These are phyloP conservation scores for Danio kyathit DNA, from an alignment of 2,797 vertebrate species.

Conservation along the genomic window DNA sequence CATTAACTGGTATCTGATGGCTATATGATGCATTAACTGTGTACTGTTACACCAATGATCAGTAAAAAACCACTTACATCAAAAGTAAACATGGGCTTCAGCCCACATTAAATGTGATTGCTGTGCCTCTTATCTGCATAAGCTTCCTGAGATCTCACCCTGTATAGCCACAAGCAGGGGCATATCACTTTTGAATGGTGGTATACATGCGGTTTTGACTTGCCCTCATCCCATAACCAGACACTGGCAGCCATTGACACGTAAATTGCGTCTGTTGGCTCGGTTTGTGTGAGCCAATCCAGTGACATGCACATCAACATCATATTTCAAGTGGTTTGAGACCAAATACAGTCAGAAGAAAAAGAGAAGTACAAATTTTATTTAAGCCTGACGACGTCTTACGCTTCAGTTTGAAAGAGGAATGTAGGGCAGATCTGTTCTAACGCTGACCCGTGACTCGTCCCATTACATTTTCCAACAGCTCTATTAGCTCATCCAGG, in stretches of 20 bases:
- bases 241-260: conserved; percentile 45
- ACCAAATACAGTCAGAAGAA: conserved; percentile 10
- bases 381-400: conserved; percentile 30
- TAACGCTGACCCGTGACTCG: conserved; percentile 49
- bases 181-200: conserved; percentile 32
- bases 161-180: conserved; percentile 37
- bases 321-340: conserved; percentile 45
- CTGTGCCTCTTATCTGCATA: conserved; percentile 39
- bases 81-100: conserved; percentile 17
- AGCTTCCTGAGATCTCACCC: conserved; percentile 41
- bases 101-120: conserved; percentile 32
- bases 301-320: conserved; percentile 44
- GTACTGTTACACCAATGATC: neutral
- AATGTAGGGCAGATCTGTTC: conserved; percentile 53
- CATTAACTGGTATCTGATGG: neutral
- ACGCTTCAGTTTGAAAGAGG: conserved; percentile 52
- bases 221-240: conserved; percentile 44
- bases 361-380: conserved; percentile 12
- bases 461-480: conserved; percentile 63
- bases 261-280: conserved; percentile 35
- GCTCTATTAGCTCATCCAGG: conserved; percentile 57
- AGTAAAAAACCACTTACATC: neutral
- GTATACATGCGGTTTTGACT: conserved; percentile 25
- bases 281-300: conserved; percentile 32
- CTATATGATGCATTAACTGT: neutral